Evolutionary conservation across 2,888 invertebrate genomes (phyloP).

Genomic region (Microchrysa polita): DNA sequence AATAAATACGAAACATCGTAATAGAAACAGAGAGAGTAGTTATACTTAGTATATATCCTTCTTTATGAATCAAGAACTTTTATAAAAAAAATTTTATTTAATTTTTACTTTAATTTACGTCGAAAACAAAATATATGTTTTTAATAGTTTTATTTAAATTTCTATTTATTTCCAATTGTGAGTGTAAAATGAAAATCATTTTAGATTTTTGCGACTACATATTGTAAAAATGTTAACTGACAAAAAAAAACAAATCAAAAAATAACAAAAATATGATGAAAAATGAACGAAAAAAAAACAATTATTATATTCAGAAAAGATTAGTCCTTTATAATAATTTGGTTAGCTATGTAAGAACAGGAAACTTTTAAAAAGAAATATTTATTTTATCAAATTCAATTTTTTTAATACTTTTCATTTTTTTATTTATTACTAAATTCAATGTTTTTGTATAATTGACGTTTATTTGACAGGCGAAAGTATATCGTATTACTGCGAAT

Average conservation of each 20-base stretch:
- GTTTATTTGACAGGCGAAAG: too few relatives aligned
- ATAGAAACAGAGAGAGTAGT: too few relatives aligned
- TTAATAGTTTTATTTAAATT: constrained; percentile 30
- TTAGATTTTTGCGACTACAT: constrained; percentile 26
- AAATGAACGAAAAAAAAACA: neutral
- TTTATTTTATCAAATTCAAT: too few relatives aligned
- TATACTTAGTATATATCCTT: neutral
- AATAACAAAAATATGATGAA: neutral
- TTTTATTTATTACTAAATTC: too few relatives aligned
- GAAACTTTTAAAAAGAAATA: too few relatives aligned
- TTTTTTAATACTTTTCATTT: too few relatives aligned
- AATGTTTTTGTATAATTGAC: too few relatives aligned
- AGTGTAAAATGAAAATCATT: constrained; percentile 27
- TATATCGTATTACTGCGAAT: neutral
- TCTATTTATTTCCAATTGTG: constrained; percentile 19
- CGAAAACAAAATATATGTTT: neutral
- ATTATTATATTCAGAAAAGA: neutral
- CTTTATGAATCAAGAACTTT: constrained; percentile 10
- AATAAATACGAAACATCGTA: too few relatives aligned
- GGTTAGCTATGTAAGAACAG: too few relatives aligned
- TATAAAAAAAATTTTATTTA: too few relatives aligned
- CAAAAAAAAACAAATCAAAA: neutral
- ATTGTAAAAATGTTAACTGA: neutral
- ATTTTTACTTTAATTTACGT: constrained; percentile 12
- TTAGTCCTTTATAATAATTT: constrained; percentile 14